Conservation (phyloP, 2,113 vertebrate genomes). For the Petromus typicus region DNA sequence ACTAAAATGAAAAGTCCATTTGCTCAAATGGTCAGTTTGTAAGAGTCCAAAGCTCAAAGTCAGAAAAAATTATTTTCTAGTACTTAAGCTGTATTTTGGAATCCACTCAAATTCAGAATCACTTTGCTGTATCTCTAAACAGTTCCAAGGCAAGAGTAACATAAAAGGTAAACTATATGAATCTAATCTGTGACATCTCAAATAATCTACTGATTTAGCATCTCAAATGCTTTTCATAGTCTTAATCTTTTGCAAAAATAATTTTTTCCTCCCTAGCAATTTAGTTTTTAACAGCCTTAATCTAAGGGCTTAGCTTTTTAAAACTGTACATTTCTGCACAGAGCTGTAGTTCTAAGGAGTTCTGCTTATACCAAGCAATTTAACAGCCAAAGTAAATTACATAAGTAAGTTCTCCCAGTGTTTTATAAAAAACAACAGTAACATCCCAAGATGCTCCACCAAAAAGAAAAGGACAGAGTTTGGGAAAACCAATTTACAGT, state of each 20-base stretch:
- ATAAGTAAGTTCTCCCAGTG: background rate
- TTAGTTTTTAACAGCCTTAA: conserved; percentile 35
- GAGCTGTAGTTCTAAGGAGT: background rate
- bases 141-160: background rate
- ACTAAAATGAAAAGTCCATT: background rate
- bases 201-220: background rate
- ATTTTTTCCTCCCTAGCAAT: background rate
- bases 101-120: conserved; percentile 35
- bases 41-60: background rate
- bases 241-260: conserved; percentile 1
- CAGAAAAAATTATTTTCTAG: background rate
- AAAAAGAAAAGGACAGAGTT: background rate
- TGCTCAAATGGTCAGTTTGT: background rate
- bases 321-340: background rate
- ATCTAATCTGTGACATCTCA: background rate
- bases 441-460: background rate
- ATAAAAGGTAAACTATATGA: background rate
- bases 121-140: background rate
- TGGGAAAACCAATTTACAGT: conserved; percentile 30
- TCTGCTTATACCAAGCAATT: conserved; percentile 13
- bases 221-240: background rate
- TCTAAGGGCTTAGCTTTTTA: conserved; percentile 6
- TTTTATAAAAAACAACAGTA: conserved; percentile 26
- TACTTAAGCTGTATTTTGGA: background rate
- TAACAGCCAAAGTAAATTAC: conserved; percentile 36